phyloP scores from a whole-genome alignment of 2,888 invertebrate genomes.

The Ochlodes sylvanus region DNA sequence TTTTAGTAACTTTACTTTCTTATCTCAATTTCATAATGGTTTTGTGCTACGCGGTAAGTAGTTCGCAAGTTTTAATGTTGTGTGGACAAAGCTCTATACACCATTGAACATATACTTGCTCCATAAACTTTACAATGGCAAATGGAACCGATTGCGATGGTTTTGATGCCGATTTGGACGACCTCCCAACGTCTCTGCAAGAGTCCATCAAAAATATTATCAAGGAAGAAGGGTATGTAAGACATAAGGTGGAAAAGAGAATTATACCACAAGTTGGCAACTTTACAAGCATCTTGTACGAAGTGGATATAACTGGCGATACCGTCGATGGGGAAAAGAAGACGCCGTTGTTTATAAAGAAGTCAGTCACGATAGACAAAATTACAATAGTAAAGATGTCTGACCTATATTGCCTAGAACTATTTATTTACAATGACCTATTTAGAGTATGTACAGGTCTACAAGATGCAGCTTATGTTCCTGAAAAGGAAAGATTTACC shows the following conservation, averaged over 20 bases:
- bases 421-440: slow-evolving; percentile 54
- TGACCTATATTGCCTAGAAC: slow-evolving; percentile 51
- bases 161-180: slow-evolving; percentile 1
- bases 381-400: slow-evolving; percentile 46
- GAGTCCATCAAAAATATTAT: slow-evolving; percentile 46
- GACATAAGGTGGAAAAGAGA: slow-evolving; percentile 46
- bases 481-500: slow-evolving; percentile 38
- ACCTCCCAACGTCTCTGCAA: slow-evolving; percentile 43
- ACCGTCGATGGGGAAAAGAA: slow-evolving; percentile 53
- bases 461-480: slow-evolving; percentile 43
- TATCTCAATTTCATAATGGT: too few species aligned
- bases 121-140: background rate
- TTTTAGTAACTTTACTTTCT: too few species aligned
- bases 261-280: slow-evolving; percentile 53
- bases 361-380: slow-evolving; percentile 45
- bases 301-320: slow-evolving; percentile 57
- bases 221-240: slow-evolving; percentile 48
- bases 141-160: background rate
- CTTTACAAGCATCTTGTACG: slow-evolving; percentile 55
- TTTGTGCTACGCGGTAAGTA: too few species aligned
- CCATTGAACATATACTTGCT: too few species aligned
- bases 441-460: slow-evolving; percentile 46
- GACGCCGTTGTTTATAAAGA: slow-evolving; percentile 60
- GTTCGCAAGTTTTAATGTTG: too few species aligned
- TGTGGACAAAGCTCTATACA: too few species aligned